phyloP scores from a whole-genome alignment of 2,113 vertebrate species.

The Pterocles burchelli region DNA sequence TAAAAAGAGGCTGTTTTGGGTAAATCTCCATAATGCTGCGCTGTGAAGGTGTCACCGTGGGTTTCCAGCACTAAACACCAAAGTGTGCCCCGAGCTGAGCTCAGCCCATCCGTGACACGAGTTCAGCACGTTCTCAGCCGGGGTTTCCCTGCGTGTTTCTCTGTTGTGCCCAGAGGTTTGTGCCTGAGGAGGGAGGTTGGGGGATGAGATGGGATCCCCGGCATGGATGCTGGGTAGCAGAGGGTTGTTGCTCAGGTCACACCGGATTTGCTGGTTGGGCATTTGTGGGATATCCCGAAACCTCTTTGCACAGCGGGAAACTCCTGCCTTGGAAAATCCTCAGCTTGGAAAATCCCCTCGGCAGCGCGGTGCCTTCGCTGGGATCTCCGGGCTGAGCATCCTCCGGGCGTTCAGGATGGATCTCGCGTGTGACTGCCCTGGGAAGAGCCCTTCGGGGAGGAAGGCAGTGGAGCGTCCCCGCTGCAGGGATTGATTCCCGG shows the following conservation, averaged over 20 bases:
- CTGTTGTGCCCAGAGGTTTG: rapidly evolving
- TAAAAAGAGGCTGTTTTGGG: not conserved
- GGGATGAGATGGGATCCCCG: not conserved
- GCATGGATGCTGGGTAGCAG: not conserved
- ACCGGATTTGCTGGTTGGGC: rapidly evolving
- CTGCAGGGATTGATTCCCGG: not conserved
- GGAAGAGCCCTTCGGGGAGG: not conserved
- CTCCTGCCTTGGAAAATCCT: no score
- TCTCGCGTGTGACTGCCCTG: rapidly evolving
- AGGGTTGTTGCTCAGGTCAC: rapidly evolving
- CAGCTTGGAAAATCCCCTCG: not conserved
- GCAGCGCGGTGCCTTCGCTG: rapidly evolving
- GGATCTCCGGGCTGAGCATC: not conserved
- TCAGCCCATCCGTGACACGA: rapidly evolving
- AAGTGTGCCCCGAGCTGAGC: not conserved
- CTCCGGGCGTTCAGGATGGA: rapidly evolving
- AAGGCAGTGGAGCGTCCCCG: rapidly evolving
- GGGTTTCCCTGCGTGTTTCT: rapidly evolving
- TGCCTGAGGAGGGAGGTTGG: not conserved
- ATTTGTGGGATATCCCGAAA: not conserved
- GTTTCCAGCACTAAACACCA: rapidly evolving
- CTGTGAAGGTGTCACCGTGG: rapidly evolving
- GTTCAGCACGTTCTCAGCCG: not conserved
- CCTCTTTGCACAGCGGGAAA: rapidly evolving
- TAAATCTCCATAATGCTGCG: rapidly evolving